Evolutionary conservation across 2,797 vertebrate genomes (phyloP).

Genomic region (Notolepis coatsorum): DNA sequence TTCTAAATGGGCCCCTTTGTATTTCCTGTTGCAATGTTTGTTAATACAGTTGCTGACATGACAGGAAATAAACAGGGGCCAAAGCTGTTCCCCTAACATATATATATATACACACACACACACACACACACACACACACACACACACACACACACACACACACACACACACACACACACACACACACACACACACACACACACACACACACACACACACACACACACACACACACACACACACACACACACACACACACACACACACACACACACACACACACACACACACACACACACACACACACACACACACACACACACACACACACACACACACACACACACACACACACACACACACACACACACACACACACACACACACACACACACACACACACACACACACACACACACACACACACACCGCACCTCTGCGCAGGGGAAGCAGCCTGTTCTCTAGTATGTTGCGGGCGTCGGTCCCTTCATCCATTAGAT

Average conservation of each 20-base stretch:
- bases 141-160: not conserved
- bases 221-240: not conserved
- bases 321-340: not conserved
- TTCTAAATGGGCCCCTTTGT: too few species aligned
- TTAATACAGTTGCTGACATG: too few species aligned
- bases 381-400: not conserved
- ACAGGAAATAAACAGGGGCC: not conserved
- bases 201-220: not conserved
- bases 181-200: not conserved
- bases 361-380: not conserved
- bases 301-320: not conserved
- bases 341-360: not conserved
- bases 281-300: conserved; percentile 6
- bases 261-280: not conserved
- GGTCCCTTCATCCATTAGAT: conserved; percentile 95
- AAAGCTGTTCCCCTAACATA: conserved; percentile 5
- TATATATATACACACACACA: not conserved
- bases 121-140: not conserved
- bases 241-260: not conserved
- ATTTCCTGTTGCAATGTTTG: too few species aligned
- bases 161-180: conserved; percentile 3
- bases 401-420: conserved; percentile 1
- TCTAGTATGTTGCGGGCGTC: conserved; percentile 90
- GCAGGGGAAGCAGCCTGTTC: conserved; percentile 92
- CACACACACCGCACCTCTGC: conserved; percentile 75